Evolutionary conservation across 2,113 vertebrate species (phyloP).

Genomic region (Chionomys nivalis): DNA sequence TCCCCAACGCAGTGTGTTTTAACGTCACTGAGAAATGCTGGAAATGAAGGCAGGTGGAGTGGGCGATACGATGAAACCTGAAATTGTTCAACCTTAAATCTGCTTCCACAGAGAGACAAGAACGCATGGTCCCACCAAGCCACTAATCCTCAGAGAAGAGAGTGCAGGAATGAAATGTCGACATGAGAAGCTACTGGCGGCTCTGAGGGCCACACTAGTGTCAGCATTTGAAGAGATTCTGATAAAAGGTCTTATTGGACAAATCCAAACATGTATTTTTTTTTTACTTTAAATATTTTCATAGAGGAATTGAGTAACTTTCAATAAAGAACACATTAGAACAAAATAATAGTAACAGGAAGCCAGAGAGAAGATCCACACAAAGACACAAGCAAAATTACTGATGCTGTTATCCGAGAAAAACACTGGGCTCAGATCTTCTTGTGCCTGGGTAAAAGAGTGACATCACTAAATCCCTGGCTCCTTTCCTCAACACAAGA

Average conservation of each 20-base stretch:
- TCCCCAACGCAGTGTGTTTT: background rate
- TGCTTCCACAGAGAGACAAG: background rate
- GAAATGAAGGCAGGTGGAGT: background rate
- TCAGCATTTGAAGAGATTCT: background rate
- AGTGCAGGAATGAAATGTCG: background rate
- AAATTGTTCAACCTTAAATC: background rate
- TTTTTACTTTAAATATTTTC: constrained; percentile 25
- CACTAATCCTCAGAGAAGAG: constrained; percentile 24
- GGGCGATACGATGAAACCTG: background rate
- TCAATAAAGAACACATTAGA: background rate
- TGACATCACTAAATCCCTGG: background rate
- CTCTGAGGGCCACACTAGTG: background rate
- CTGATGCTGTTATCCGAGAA: background rate
- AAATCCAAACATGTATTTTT: constrained; percentile 21
- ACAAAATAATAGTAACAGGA: background rate
- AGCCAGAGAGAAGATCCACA: background rate
- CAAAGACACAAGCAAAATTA: background rate
- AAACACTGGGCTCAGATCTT: background rate
- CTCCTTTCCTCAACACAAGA: background rate
- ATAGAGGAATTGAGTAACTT: background rate
- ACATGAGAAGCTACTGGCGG: rapidly evolving
- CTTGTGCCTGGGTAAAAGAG: background rate
- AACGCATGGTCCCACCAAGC: background rate
- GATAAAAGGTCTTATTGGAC: background rate
- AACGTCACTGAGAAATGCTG: background rate